These are phyloP conservation scores for Carollia perspicillata DNA, from an alignment of 2,113 vertebrate species.

Conservation along the genomic window DNA sequence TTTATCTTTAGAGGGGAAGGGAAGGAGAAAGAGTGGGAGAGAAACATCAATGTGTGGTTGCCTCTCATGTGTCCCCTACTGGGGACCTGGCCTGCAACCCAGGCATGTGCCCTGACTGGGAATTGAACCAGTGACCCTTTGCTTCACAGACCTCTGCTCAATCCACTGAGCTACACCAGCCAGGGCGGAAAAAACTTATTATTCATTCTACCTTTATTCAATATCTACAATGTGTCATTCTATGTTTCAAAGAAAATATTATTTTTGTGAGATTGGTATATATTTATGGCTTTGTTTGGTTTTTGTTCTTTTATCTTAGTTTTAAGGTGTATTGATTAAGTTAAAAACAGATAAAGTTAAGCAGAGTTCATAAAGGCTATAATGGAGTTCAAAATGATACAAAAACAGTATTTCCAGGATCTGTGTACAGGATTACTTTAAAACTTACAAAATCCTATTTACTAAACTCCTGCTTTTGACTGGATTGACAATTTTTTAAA, in stretches of 20 bases:
- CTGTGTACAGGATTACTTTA: not conserved
- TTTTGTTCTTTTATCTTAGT: not conserved
- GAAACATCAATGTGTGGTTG: too few species aligned
- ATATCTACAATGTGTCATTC: not conserved
- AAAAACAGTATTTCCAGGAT: not conserved
- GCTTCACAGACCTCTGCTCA: too few species aligned
- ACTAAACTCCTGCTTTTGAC: not conserved
- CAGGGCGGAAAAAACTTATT: too few species aligned
- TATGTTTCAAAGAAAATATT: not conserved
- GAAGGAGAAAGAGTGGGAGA: too few species aligned
- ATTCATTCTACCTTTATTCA: not conserved
- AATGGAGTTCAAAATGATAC: not conserved
- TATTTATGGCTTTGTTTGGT: not conserved
- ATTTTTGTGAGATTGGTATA: not conserved
- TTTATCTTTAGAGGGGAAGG: too few species aligned
- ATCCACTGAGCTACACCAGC: too few species aligned
- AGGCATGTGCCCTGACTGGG: too few species aligned
- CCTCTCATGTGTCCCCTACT: too few species aligned
- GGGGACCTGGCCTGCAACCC: too few species aligned
- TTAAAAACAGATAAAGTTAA: constrained; percentile 10
- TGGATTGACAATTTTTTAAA: not conserved
- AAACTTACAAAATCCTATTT: not conserved
- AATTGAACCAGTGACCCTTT: too few species aligned
- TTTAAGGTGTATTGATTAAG: not conserved
- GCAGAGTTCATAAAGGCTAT: not conserved